Evolutionary conservation across 1,140 invertebrate genomes (phyloP).

Genomic region (Neuroterus valhalla): DNA sequence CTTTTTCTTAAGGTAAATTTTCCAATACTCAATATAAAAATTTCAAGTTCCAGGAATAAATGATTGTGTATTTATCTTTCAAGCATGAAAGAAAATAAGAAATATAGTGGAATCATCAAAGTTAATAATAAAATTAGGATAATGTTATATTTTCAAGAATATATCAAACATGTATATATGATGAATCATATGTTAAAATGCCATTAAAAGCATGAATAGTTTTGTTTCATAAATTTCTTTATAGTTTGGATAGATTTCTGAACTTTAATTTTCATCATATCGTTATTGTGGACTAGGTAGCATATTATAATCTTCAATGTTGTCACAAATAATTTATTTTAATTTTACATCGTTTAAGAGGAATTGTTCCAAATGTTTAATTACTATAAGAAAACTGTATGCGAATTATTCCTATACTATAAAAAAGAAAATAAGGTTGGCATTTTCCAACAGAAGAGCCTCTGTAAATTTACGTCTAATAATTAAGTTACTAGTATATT

Average conservation of each 20-base stretch:
- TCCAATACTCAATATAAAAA: too few relatives aligned
- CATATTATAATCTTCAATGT: not conserved
- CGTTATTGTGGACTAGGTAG: not conserved
- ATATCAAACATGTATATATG: slow-evolving; percentile 17
- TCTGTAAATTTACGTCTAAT: not conserved
- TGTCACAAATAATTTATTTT: slow-evolving; percentile 17
- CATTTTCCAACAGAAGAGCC: not conserved
- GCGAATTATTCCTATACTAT: not conserved
- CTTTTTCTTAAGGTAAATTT: too few relatives aligned
- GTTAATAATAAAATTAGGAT: not conserved
- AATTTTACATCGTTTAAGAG: not conserved
- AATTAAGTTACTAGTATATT: too few relatives aligned
- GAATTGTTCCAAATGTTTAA: not conserved
- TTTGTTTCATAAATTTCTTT: not conserved
- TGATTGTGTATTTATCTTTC: not conserved
- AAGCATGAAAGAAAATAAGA: not conserved
- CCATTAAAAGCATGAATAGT: slow-evolving; percentile 1
- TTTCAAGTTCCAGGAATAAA: not conserved
- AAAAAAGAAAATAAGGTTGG: slow-evolving; percentile 1
- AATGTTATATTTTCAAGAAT: slow-evolving; percentile 22
- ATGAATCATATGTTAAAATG: slow-evolving; percentile 15
- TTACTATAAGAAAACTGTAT: slow-evolving; percentile 3
- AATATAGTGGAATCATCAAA: not conserved
- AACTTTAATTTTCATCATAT: not conserved
- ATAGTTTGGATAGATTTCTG: not conserved